Percentiles rank a stretch among this genome's conserved stretches.
Evolutionary conservation across 1,140 invertebrate species (phyloP).

Genomic region (Neuroterus valhalla): DNA sequence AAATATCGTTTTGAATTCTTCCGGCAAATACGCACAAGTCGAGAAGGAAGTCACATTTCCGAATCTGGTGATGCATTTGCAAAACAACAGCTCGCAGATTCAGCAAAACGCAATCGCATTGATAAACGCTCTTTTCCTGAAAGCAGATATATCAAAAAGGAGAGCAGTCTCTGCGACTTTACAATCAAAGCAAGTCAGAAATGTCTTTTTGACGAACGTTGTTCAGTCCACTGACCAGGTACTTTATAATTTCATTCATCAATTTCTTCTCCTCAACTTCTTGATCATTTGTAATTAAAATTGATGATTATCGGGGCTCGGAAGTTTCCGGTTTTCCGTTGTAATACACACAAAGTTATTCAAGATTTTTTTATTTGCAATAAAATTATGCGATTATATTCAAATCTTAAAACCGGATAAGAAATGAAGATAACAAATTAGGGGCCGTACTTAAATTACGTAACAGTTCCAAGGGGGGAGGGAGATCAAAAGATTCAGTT

Average conservation of each 20-base stretch:
- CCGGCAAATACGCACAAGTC: slow-evolving; percentile 87
- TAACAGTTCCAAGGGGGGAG: too few relatives aligned
- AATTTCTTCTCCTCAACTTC: background rate
- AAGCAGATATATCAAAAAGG: slow-evolving; percentile 87
- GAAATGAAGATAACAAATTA: too few relatives aligned
- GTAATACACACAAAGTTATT: too few relatives aligned
- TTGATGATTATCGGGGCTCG: too few relatives aligned
- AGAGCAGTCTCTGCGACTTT: slow-evolving; percentile 85
- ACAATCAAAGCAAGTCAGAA: slow-evolving; percentile 87
- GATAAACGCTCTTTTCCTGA: slow-evolving; percentile 93
- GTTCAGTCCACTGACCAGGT: slow-evolving; percentile 81
- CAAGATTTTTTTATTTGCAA: too few relatives aligned
- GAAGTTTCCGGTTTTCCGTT: too few relatives aligned
- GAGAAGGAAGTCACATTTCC: slow-evolving; percentile 92
- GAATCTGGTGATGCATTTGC: slow-evolving; percentile 86
- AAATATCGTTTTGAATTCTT: slow-evolving; percentile 92
- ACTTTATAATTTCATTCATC: slow-evolving; percentile 39
- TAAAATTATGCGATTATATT: too few relatives aligned
- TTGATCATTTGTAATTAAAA: too few relatives aligned
- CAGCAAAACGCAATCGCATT: slow-evolving; percentile 95
- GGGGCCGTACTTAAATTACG: too few relatives aligned
- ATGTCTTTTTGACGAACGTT: slow-evolving; percentile 83
- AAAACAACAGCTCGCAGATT: slow-evolving; percentile 83
- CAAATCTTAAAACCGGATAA: too few relatives aligned
- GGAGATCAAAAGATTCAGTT: too few relatives aligned